Evolutionary conservation across 2,113 vertebrate genomes (phyloP).

Genomic region (Dendrocopos noguchii): DNA sequence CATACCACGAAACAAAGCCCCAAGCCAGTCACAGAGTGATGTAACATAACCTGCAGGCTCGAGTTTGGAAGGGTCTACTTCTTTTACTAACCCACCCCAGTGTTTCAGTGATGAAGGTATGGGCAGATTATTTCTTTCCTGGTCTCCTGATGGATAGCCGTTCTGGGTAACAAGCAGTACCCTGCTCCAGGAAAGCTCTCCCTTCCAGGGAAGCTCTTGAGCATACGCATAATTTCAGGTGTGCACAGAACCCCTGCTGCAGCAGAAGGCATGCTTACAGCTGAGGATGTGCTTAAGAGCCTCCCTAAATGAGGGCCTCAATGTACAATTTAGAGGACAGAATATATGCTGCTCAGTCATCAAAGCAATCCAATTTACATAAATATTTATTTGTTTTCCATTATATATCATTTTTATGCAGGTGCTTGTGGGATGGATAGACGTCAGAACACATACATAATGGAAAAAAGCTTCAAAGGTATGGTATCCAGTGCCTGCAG

Average conservation of each 20-base stretch:
- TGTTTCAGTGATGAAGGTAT: neutral
- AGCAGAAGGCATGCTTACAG: neutral
- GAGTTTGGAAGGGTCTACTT: neutral
- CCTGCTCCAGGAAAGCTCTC: constrained; percentile 4
- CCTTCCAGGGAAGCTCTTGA: constrained; percentile 14
- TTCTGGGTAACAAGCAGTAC: neutral
- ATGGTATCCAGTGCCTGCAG: constrained; percentile 78
- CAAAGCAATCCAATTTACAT: constrained; percentile 66
- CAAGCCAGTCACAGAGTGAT: neutral
- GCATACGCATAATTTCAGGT: neutral
- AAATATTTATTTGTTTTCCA: constrained; percentile 76
- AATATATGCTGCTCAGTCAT: constrained; percentile 63
- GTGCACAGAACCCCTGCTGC: neutral
- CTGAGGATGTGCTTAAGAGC: constrained; percentile 40
- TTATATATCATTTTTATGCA: constrained; percentile 74
- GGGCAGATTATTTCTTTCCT: neutral
- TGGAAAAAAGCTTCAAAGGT: constrained; percentile 93
- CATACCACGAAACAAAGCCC: neutral
- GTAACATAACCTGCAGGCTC: neutral
- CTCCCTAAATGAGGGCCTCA: constrained; percentile 5
- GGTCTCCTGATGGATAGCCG: neutral
- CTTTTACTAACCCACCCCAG: neutral
- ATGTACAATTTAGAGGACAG: constrained; percentile 34
- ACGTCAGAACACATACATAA: constrained; percentile 88
- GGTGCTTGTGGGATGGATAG: constrained; percentile 88